Evolutionary conservation across 1,140 invertebrate genomes (phyloP).

Genomic region (Camponotus vicinus): DNA sequence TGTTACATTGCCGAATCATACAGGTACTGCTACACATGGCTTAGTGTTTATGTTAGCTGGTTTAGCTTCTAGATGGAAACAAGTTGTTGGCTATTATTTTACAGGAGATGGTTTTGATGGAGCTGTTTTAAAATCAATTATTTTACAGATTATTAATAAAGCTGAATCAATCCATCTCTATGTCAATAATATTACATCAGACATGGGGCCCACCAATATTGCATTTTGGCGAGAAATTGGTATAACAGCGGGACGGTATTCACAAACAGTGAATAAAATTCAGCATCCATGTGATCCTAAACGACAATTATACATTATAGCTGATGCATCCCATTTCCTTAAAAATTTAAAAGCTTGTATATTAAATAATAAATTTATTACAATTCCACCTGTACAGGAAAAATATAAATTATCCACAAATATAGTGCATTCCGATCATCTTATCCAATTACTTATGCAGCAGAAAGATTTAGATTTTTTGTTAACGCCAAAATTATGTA

Average conservation of each 20-base stretch:
- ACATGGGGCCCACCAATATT: not conserved
- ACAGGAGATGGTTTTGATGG: not conserved
- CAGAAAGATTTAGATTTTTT: conserved; percentile 11
- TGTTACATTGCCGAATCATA: conserved; percentile 1
- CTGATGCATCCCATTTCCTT: not conserved
- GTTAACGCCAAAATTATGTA: not conserved
- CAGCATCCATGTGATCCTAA: conserved; percentile 1
- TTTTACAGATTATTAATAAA: conserved; percentile 8
- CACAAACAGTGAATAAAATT: conserved; percentile 7
- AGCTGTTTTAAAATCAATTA: not conserved
- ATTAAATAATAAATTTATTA: conserved; percentile 14
- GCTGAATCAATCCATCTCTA: not conserved
- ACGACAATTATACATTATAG: conserved; percentile 3
- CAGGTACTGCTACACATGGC: too few relatives aligned
- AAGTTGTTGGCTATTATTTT: conserved; percentile 10
- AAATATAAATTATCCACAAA: conserved; percentile 10
- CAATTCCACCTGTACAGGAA: not conserved
- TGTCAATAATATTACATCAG: conserved; percentile 2
- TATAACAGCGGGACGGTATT: not conserved
- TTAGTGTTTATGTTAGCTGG: too few relatives aligned
- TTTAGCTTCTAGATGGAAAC: not conserved
- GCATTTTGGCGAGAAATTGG: not conserved
- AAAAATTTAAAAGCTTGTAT: not conserved
- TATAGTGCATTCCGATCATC: not conserved
- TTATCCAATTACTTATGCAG: not conserved